Base-by-base conservation (phyloP, 2,113 vertebrate genomes). In the Leptobrachium ailaonicum region DNA sequence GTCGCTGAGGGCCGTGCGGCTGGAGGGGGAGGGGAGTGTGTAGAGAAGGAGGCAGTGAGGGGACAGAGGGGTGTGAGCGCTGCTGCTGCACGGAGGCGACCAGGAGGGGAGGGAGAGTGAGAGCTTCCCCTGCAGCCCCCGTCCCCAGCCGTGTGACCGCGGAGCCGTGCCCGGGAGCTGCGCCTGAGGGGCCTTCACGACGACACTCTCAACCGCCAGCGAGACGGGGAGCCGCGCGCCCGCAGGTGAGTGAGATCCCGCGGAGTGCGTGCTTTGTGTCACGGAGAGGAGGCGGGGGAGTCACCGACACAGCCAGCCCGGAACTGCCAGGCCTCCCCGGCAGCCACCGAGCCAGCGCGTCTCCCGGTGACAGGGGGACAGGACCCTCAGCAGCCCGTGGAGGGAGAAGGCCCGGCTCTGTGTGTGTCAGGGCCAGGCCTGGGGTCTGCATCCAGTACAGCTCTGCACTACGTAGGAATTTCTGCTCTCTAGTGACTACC, bases 21-120 rank as follows among this genome's bases (percentile, higher is more conserved):
- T 84, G 85, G 87, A 83, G 83, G 83, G 84, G 66, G 87, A 83
- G 62, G 64, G 82, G 84, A 73, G 40, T 64, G 71, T 84, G 85
- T 32, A 42, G 75, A 77, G 73, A 20, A 66, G 75, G 75, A 42
- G 75, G 66, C 66, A 3, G 66, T 60, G 43, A 80, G 71, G 81
- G 6, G 68, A 66, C 10, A 83, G 83, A 75, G 82, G 78, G 80
- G 75, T 80, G 83, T 79, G 78, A 40, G 86, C 78, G 79, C 82
- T 77, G 79, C 82, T 77, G 77, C 50, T 56, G 76, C 63, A 68
- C 47, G 60, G 67, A 71, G 43, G 67, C 56, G n/a, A 40, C 47
- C n/a, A 64, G 62, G 62, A 32, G 9, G 62, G 20, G 62, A 40
- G 10, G 56, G 2, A 60, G 32, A 42, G 56, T 32, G 66, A 41